A percentile compares a stretch with the other conserved stretches of the same genome.
Evolutionary conservation across 2,888 invertebrate genomes (phyloP).

Genomic region (Trachelus iudaicus): DNA sequence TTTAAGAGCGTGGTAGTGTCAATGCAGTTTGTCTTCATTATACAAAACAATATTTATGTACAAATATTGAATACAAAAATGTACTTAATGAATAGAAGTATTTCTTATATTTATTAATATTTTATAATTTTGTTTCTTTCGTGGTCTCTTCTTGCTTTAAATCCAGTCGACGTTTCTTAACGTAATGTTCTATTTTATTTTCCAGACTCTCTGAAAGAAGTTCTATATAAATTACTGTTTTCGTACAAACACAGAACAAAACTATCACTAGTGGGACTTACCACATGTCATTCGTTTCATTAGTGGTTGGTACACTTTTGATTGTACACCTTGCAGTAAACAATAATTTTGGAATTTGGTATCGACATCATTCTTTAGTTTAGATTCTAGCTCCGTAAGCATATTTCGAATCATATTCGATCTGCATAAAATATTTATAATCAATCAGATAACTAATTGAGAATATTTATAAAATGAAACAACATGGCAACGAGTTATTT

Average conservation of each 20-base stretch:
- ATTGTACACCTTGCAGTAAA: constrained; percentile 75
- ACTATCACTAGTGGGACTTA: constrained; percentile 65
- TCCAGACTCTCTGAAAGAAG: constrained; percentile 81
- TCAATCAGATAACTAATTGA: background rate
- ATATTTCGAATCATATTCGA: constrained; percentile 70
- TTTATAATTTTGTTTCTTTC: too few relatives aligned
- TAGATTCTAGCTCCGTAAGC: constrained; percentile 67
- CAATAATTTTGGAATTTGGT: constrained; percentile 69
- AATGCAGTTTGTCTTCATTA: too few relatives aligned
- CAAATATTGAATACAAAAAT: too few relatives aligned
- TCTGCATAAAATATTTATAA: constrained; percentile 53
- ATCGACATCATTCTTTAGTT: constrained; percentile 38
- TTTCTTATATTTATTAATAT: too few relatives aligned
- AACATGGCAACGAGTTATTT: constrained; percentile 45
- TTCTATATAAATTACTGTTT: constrained; percentile 14
- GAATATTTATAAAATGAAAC: constrained; percentile 5
- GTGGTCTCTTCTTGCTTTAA: too few relatives aligned
- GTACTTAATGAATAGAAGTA: too few relatives aligned
- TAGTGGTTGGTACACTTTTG: constrained; percentile 79
- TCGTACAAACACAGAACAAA: constrained; percentile 21
- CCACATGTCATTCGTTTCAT: constrained; percentile 82
- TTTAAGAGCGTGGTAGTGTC: too few relatives aligned
- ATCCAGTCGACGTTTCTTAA: constrained; percentile 70
- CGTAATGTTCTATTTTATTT: constrained; percentile 80
- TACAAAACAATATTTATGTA: too few relatives aligned